Base-by-base conservation (phyloP, 2,888 invertebrate genomes). In the Pomacea canaliculata region DNA sequence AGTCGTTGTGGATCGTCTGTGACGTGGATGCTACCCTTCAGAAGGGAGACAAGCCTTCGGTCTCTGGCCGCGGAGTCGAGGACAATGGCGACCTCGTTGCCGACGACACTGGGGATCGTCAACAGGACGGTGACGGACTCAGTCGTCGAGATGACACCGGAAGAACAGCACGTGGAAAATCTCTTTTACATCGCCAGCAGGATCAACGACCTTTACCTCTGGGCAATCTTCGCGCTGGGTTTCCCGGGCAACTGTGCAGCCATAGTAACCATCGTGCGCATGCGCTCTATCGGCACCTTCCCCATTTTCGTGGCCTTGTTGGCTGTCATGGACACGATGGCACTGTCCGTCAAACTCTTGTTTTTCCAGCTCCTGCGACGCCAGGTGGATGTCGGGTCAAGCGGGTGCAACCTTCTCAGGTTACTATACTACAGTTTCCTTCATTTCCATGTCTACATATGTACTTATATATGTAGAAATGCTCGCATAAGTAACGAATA, bases 231-330 rank as follows among this genome's bases (percentile, higher is more conserved):
- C 59, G 83, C 78, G 0, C 70, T 86, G 23, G 87, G 87, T 12
- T 76, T 86, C 13, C 85, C 85, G 0, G 85, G 86, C 48, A 87
- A 85, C 68, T 18, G 84, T 12, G 84, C 86, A 0, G 83, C 84
- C 37, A 82, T 87, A 1, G 71, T 84, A 51, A 85, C 85, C 62
- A 82, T 86, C 68, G 73, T 78, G 46, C 76, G 78, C n/a, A 85
- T 85, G 83, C 79, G 80, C 59, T 83, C 83, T 16, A 80, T 84
- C 48, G 78, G 83, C 59, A 85, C 86, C 9, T 86, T 85, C 59
- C 80, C 83, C 0, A 59, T 86, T 9, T 85, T 83, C 71, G 85
- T 87, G 81, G 76, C 80, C 27, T 70, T 83, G 12, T 76, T 88
- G 71, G 85, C 88, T 1, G 79, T 84, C 1, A 81, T 85, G 62